phyloP scores from a whole-genome alignment of 2,888 invertebrate species.

The Sminthurinus aureus region DNA sequence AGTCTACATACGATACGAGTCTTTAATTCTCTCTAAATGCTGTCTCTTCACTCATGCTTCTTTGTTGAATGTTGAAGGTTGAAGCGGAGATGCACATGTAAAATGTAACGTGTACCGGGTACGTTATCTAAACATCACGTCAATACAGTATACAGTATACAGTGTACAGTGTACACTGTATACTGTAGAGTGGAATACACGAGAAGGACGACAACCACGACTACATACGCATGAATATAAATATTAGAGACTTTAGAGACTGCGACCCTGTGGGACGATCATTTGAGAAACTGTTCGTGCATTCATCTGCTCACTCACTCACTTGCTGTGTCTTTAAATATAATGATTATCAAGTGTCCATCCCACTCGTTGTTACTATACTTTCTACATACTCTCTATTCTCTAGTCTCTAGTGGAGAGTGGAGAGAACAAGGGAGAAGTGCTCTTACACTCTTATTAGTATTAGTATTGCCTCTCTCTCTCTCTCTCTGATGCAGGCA shows the following conservation, averaged over 20 bases:
- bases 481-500: background rate
- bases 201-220: too few relatives aligned
- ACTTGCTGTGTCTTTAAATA: background rate
- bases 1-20: background rate
- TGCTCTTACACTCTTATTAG: too few relatives aligned
- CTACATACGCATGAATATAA: too few relatives aligned
- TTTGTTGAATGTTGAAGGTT: too few relatives aligned
- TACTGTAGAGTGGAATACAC: too few relatives aligned
- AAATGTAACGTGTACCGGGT: conserved; percentile 23
- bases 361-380: conserved; percentile 40
- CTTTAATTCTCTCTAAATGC: conserved; percentile 28
- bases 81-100: background rate
- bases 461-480: background rate
- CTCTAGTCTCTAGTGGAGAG: too few relatives aligned
- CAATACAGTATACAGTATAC: conserved; percentile 34
- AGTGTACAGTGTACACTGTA: too few relatives aligned
- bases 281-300: conserved; percentile 40
- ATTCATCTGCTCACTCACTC: conserved; percentile 39
- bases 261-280: conserved; percentile 14
- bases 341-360: conserved; percentile 43
- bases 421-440: too few relatives aligned
- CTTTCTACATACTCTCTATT: too few relatives aligned
- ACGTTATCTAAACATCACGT: conserved; percentile 43
- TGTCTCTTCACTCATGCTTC: conserved; percentile 4
- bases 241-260: background rate